These are phyloP conservation scores for Knipowitschia caucasica DNA, from an alignment of 2,797 vertebrate species.

Conservation along the genomic window DNA sequence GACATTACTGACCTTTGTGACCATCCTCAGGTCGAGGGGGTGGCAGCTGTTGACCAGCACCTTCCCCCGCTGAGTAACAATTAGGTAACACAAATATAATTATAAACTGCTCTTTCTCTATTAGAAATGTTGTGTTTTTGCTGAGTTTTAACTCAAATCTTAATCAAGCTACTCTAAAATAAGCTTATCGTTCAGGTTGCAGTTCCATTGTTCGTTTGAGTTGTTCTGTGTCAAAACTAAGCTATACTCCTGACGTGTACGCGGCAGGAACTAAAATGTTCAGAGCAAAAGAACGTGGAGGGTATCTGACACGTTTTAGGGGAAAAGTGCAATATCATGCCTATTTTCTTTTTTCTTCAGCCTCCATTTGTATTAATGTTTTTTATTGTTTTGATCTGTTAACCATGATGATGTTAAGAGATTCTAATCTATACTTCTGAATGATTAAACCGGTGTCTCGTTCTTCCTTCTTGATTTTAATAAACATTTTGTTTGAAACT, in stretches of 20 bases:
- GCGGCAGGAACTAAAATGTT: slow-evolving; percentile 74
- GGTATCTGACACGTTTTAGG: slow-evolving; percentile 86
- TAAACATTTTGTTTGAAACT: slow-evolving; percentile 77
- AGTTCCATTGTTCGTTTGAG: slow-evolving; percentile 76
- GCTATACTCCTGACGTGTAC: slow-evolving; percentile 78
- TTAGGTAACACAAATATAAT: slow-evolving; percentile 53
- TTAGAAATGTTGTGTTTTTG: slow-evolving; percentile 43
- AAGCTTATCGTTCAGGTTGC: slow-evolving; percentile 78
- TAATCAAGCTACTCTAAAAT: slow-evolving; percentile 61
- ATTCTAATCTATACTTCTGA: slow-evolving; percentile 86
- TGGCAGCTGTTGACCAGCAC: slow-evolving; percentile 82
- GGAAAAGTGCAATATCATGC: slow-evolving; percentile 97
- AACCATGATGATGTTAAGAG: slow-evolving; percentile 88
- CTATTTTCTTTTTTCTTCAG: slow-evolving; percentile 89
- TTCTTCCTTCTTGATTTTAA: slow-evolving; percentile 90
- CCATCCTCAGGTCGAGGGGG: slow-evolving; percentile 63
- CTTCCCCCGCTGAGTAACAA: slow-evolving; percentile 38
- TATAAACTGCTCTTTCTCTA: slow-evolving; percentile 53
- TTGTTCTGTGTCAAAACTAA: slow-evolving; percentile 86
- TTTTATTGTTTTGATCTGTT: slow-evolving; percentile 73
- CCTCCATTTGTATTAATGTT: slow-evolving; percentile 80
- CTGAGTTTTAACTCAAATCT: slow-evolving; percentile 55
- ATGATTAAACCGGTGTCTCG: slow-evolving; percentile 85
- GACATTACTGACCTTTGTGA: slow-evolving; percentile 53
- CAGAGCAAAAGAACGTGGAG: slow-evolving; percentile 65